Percentiles rank a stretch among this genome's conserved stretches.
These are phyloP conservation scores for Musca domestica DNA, from an alignment of 1,140 invertebrate genomes.

Conservation along the genomic window DNA sequence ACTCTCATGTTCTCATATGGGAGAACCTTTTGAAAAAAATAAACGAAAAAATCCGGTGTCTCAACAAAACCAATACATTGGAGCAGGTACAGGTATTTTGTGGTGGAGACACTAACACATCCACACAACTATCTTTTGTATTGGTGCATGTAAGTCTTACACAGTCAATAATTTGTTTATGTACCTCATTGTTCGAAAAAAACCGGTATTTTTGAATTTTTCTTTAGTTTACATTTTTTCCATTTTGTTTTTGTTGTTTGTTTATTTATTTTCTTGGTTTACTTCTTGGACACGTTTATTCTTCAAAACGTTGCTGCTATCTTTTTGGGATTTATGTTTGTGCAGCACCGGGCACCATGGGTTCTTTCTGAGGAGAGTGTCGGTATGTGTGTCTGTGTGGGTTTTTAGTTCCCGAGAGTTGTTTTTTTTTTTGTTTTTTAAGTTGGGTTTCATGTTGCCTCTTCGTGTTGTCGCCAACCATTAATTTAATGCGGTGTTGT, in stretches of 20 bases:
- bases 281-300: background rate
- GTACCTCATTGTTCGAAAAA: background rate
- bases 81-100: background rate
- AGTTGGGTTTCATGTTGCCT: conserved; percentile 5
- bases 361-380: background rate
- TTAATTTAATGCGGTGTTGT: background rate
- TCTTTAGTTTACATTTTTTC: conserved; percentile 3
- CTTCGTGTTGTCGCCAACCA: conserved; percentile 5
- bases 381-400: no score
- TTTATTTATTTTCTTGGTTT: background rate
- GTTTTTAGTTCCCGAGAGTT: no score
- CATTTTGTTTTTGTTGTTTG: background rate
- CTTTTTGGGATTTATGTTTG: background rate
- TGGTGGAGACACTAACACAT: background rate
- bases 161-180: background rate
- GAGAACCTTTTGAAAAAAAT: no score
- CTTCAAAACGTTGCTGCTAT: background rate
- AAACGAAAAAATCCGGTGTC: conserved; percentile 4
- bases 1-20: no score
- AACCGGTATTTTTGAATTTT: conserved; percentile 20
- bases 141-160: conserved; percentile 2
- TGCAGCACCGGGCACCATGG: background rate
- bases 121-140: background rate
- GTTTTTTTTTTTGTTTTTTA: background rate
- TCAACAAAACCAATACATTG: background rate